Conservation (phyloP, 2,113 vertebrate genomes). For the Paramormyrops kingsleyae region DNA sequence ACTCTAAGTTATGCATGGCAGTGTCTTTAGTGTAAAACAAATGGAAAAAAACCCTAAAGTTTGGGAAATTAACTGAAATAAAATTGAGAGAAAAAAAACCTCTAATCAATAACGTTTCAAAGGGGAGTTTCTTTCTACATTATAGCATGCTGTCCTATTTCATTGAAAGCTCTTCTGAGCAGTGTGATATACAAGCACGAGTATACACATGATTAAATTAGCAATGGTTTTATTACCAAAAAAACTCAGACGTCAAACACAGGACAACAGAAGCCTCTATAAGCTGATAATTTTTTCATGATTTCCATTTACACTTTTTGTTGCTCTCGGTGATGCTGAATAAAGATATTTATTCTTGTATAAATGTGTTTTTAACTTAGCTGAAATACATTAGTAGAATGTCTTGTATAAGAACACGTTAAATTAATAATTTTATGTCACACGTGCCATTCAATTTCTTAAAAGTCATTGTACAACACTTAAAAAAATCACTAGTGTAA, state of each 20-base stretch:
- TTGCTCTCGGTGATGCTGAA: background rate
- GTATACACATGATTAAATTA: background rate
- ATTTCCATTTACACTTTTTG: background rate
- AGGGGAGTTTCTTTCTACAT: background rate
- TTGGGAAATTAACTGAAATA: slow-evolving; percentile 93
- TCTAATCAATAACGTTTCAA: slow-evolving; percentile 1
- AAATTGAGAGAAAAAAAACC: slow-evolving; percentile 37
- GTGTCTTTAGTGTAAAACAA: slow-evolving; percentile 97
- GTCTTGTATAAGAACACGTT: background rate
- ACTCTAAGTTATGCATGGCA: slow-evolving; percentile 98
- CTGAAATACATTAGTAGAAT: background rate
- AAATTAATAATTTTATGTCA: background rate
- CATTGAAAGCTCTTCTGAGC: background rate
- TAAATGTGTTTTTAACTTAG: background rate
- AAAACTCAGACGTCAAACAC: background rate
- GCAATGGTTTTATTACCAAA: background rate
- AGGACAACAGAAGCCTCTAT: background rate
- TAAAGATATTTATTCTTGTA: background rate
- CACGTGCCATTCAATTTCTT: background rate
- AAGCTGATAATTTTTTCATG: background rate
- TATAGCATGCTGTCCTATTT: background rate
- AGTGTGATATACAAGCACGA: background rate
- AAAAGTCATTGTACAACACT: background rate
- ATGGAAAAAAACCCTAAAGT: slow-evolving; percentile 76
- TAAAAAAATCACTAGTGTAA: background rate